These are phyloP conservation scores for Pseudonaja textilis DNA, from an alignment of 2,113 vertebrate genomes.

Conservation along the genomic window DNA sequence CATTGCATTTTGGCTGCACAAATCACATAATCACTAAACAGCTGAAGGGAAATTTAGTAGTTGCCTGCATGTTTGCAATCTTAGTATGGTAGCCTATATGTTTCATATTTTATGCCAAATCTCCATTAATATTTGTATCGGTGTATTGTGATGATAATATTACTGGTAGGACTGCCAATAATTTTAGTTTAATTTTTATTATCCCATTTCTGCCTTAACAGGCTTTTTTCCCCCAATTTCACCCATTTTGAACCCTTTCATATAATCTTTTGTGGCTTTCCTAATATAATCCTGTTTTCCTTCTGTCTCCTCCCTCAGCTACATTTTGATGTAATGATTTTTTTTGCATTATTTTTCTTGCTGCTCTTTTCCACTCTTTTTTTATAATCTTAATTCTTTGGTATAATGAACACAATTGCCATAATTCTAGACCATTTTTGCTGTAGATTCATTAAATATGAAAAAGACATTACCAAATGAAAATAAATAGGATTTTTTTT, in stretches of 20 bases:
- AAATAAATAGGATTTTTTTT: conserved; percentile 13
- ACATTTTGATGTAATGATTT: neutral
- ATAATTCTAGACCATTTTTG: neutral
- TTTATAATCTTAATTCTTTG: neutral
- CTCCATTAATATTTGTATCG: neutral
- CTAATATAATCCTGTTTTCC: neutral
- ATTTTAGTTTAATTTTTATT: neutral
- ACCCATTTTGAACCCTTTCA: neutral
- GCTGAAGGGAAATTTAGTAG: neutral
- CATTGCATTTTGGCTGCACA: neutral
- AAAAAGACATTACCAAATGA: conserved; percentile 10
- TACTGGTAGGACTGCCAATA: neutral
- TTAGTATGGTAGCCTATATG: neutral
- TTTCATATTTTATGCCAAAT: neutral
- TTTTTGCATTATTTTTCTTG: neutral
- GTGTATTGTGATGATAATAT: neutral
- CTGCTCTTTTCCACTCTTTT: neutral
- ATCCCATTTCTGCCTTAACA: neutral
- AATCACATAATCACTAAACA: neutral
- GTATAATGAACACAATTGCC: neutral
- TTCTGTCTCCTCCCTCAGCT: neutral
- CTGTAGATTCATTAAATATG: neutral
- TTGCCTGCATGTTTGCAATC: neutral
- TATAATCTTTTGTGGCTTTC: neutral
- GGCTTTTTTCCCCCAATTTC: neutral